Evolutionary conservation across 2,888 invertebrate species (phyloP), one percentile per base, ranked within the genome.

Genomic region (Dynastes tityus): DNA sequence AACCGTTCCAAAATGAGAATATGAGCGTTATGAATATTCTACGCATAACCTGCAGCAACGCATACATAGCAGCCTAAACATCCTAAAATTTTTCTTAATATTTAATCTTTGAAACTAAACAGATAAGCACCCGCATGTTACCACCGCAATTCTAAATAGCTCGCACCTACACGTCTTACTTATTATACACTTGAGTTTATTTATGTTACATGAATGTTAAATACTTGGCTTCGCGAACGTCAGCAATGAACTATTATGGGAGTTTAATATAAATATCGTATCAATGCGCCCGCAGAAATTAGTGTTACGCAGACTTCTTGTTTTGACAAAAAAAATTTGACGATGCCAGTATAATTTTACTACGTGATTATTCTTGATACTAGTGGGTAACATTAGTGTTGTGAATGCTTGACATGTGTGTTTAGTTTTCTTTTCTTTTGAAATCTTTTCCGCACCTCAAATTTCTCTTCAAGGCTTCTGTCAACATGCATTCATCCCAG

Each of bases 201-300:
- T 76, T 76, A 76, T 37, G 76, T 67, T 76, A 61, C 55, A 76
- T 67, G 67, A 65, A 76, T 76, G 76, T 67, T 76, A 67, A 67
- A 76, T 67, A 49, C 76, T 67, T 45, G 22, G 45, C 58, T 74
- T 65, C 67, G 58, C 22, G 8, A 40, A 55, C 76, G 76, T 76
- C 76, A 76, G 67, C 67, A 68, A 32, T 55, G 49, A 67, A 68
- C 76, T 76, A 76, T 76, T 67, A 76, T 76, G 55, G 67, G 61
- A 16, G 55, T 61, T 45, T 61, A 74, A 74, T 74, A 61, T 74
- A 74, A 74, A 74, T 74, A 74, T 74, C 61, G 58, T 63, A 74
- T 27, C 51, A 22, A n/a, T 51, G 5, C 32, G 51, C 11, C 8
- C 37, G n/a, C 13, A 71, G 37, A 55, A 71, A 13, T 49, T 22